phyloP scores from a whole-genome alignment of 2,113 vertebrate species.

The Sturnus vulgaris region DNA sequence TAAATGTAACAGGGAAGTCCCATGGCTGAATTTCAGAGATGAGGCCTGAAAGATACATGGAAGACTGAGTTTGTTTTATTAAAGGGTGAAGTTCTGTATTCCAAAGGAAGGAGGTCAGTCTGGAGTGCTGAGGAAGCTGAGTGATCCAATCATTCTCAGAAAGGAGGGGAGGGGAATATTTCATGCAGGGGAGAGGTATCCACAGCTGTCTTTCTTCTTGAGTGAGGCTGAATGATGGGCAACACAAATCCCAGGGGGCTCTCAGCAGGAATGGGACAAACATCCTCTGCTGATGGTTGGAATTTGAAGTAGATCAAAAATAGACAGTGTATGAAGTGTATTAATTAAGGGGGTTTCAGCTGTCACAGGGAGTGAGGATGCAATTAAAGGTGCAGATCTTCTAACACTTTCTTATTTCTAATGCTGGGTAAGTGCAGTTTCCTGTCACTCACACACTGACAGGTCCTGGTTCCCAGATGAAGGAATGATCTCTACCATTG shows the following conservation, averaged over 20 bases:
- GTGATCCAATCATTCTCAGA: neutral
- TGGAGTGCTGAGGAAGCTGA: neutral
- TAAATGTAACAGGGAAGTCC: neutral
- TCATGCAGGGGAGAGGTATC: neutral
- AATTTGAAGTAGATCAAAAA: slow-evolving; percentile 15
- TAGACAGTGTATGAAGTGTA: neutral
- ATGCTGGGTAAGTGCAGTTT: neutral
- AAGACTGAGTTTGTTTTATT: neutral
- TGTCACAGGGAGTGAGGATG: slow-evolving; percentile 1
- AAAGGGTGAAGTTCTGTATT: neutral
- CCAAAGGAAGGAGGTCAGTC: neutral
- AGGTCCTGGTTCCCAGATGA: neutral
- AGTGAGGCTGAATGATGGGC: neutral
- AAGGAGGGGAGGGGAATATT: neutral
- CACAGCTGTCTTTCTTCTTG: neutral
- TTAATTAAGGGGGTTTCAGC: slow-evolving; percentile 37
- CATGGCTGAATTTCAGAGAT: neutral
- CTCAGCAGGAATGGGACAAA: neutral
- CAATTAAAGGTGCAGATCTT: slow-evolving; percentile 21
- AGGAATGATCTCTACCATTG: neutral
- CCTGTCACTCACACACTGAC: neutral
- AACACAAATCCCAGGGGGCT: neutral
- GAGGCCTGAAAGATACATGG: neutral
- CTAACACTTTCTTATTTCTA: neutral
- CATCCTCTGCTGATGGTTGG: neutral